A percentile compares a stretch with the other conserved stretches of the same genome.
phyloP scores from a whole-genome alignment of 1,140 invertebrate genomes.

The Hirudo medicinalis region DNA sequence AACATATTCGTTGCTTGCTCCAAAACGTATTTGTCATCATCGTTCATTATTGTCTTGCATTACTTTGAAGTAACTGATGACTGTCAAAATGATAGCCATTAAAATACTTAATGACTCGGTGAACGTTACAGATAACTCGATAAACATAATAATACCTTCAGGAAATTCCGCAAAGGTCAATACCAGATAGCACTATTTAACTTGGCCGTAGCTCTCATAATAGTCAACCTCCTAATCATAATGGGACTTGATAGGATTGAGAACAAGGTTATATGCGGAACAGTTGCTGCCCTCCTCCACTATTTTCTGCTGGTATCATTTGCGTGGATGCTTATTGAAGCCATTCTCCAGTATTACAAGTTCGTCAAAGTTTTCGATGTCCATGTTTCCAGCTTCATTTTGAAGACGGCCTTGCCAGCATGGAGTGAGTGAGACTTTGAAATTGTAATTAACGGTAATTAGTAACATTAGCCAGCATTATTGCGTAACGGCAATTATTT shows the following conservation, averaged over 20 bases:
- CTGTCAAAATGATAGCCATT: no score
- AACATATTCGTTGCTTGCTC: no score
- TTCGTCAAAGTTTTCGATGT: slow-evolving; percentile 44
- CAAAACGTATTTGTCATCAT: no score
- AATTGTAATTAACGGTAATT: not conserved
- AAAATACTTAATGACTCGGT: no score
- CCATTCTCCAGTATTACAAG: slow-evolving; percentile 41
- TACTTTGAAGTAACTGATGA: no score
- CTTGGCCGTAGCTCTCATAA: slow-evolving; percentile 32
- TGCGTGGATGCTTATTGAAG: slow-evolving; percentile 45
- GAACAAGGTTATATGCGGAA: slow-evolving; percentile 30
- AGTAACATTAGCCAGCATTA: not conserved
- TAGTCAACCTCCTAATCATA: slow-evolving; percentile 32
- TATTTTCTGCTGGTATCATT: slow-evolving; percentile 43
- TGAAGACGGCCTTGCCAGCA: slow-evolving; percentile 40
- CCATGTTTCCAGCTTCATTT: slow-evolving; percentile 39
- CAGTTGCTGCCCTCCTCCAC: slow-evolving; percentile 39
- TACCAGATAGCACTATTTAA: slow-evolving; percentile 36
- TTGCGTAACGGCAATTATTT: no score
- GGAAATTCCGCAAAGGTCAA: slow-evolving; percentile 33
- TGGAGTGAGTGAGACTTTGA: slow-evolving; percentile 38
- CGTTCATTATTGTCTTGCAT: no score
- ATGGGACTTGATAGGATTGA: slow-evolving; percentile 31
- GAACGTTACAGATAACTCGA: no score
- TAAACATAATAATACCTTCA: slow-evolving; percentile 22